A percentile compares a stretch with the other conserved stretches of the same genome.
phyloP scores from a whole-genome alignment of 1,140 invertebrate species.

The Drosophila subobscura region DNA sequence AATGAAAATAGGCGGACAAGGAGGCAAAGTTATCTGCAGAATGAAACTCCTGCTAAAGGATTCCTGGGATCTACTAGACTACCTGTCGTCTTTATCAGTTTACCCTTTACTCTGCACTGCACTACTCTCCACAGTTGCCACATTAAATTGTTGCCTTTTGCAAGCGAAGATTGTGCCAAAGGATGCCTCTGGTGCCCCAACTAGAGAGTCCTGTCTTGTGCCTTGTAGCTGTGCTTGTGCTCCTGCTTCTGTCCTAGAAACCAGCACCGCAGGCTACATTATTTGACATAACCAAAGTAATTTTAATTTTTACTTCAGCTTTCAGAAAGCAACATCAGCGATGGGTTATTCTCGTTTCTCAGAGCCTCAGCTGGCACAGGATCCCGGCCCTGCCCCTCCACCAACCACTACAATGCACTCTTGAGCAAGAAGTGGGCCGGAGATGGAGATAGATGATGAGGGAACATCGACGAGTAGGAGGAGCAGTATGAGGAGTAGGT shows the following conservation, averaged over 20 bases:
- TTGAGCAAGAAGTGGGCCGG: neutral
- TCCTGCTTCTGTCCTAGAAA: conserved; percentile 29
- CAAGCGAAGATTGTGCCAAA: conserved; percentile 39
- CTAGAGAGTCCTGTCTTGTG: conserved; percentile 15
- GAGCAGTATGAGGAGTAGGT: no score
- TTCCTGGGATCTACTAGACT: conserved; percentile 18
- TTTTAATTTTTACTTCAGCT: conserved; percentile 76
- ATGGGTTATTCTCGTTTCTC: neutral
- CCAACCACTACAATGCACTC: conserved; percentile 71
- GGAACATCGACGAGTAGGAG: neutral
- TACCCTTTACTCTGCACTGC: conserved; percentile 55
- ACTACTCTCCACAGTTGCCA: conserved; percentile 34
- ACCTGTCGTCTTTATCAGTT: conserved; percentile 74
- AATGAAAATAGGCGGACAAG: neutral
- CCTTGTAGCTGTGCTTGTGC: conserved; percentile 26
- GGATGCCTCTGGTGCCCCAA: conserved; percentile 16
- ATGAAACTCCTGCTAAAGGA: conserved; percentile 9
- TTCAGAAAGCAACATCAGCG: conserved; percentile 38
- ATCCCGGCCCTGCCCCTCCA: neutral
- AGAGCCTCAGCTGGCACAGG: conserved; percentile 4
- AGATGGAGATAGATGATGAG: neutral
- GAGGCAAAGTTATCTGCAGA: conserved; percentile 32
- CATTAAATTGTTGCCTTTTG: conserved; percentile 73
- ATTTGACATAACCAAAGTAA: conserved; percentile 81
- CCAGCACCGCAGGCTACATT: conserved; percentile 71